Conservation (phyloP, 2,113 vertebrate species). For the Hyla sarda region DNA sequence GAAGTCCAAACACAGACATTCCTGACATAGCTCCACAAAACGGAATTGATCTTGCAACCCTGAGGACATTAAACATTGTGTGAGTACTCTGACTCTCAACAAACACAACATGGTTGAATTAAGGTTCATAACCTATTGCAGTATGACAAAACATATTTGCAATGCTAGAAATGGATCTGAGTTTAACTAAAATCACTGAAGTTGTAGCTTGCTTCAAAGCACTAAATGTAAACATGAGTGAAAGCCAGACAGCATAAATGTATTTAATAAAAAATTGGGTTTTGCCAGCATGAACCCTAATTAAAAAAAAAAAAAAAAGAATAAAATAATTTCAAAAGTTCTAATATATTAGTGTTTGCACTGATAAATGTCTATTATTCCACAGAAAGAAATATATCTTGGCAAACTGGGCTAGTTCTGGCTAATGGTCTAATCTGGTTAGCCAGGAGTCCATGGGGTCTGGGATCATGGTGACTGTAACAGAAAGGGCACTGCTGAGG, state of each 20-base stretch:
- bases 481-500: too few species aligned
- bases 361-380: not conserved
- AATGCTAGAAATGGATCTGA: slow-evolving; percentile 11
- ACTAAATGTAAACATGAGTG: not conserved
- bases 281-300: not conserved
- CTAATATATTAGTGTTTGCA: not conserved
- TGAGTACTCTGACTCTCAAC: slow-evolving; percentile 5
- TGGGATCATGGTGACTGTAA: too few species aligned
- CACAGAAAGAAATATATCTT: not conserved
- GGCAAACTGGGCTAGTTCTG: too few species aligned
- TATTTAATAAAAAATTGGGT: not conserved
- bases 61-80: slow-evolving; percentile 60
- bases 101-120: slow-evolving; percentile 60
- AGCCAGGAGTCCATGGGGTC: too few species aligned
- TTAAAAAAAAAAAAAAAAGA: not conserved
- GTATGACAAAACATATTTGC: slow-evolving; percentile 59
- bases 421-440: too few species aligned
- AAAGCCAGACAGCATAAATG: not conserved
- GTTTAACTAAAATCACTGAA: not conserved
- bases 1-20: slow-evolving; percentile 69
- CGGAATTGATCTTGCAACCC: slow-evolving; percentile 71
- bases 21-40: slow-evolving; percentile 68
- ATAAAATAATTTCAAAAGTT: too few species aligned
- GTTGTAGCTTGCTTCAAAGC: not conserved
- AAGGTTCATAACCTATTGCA: slow-evolving; percentile 63